Evolutionary conservation across 2,797 vertebrate species (phyloP), one percentile per base, ranked within the genome.

Genomic region (Sebastolobus alascanus): DNA sequence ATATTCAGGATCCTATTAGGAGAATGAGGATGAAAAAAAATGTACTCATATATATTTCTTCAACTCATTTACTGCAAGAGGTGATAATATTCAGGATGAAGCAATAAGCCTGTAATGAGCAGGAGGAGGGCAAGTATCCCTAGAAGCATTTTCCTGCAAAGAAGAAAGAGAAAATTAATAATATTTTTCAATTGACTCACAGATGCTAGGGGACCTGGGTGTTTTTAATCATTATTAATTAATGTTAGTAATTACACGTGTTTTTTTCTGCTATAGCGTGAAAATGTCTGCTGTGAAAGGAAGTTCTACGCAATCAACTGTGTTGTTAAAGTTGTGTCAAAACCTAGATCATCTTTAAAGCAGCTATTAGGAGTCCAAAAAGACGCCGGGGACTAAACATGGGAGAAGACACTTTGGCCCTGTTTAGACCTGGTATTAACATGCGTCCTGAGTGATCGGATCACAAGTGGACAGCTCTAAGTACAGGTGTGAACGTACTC

Each of bases 1-100:
- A 73, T 46, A 84, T 85, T 68, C 82, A 76, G 79, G 56, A 84
- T 87, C 69, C 76, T 81, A 82, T 90, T 89, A 87, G 31, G 60
- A 52, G 65, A 84, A 77, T 70, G 60, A 58, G 29, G n/a, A 76
- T 38, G 33, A 14, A 66, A 64, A 75, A 79, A 73, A 59, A 31
- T 0, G 5, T 35, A 35, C 71, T 75, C 35, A 29, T 67, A 54
- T 87, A 74, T 73, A 59, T 90, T 75, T 77, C 83, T 86, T 84
- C 40, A 69, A 75, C 56, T 87, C 83, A 79, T 89, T 79, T 83
- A 80, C 81, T 78, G 61, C 27, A 46, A 43, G 70, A 89, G 79
- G 58, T 80, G 66, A 84, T 91, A 76, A 86, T 83, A 75, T 83
- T 79, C 73, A 56, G 63, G 71, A 73, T 80, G 64, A 76, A 82